Evolutionary conservation across 2,113 vertebrate species (phyloP).

Genomic region (Loxodonta africana): DNA sequence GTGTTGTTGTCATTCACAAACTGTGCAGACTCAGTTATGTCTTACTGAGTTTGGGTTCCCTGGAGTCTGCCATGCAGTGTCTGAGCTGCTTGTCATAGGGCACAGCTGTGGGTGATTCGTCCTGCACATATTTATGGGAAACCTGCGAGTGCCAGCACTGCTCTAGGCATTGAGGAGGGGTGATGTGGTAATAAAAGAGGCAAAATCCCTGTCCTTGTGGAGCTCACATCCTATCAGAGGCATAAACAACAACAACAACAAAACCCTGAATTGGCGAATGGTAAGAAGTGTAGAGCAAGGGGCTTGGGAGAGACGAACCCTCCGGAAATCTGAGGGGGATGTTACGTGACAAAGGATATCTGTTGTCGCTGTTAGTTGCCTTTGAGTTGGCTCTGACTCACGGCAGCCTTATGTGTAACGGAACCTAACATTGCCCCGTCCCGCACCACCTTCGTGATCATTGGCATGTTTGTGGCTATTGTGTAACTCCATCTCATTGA

Average conservation of each 20-base stretch:
- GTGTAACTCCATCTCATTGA: background rate
- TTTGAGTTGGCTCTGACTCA: background rate
- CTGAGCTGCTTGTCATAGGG: background rate
- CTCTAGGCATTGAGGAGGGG: too few relatives aligned
- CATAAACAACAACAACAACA: too few relatives aligned
- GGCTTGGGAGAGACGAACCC: background rate
- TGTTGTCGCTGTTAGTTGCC: background rate
- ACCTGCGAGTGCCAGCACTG: too few relatives aligned
- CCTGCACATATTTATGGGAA: background rate
- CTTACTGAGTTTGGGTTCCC: accelerated
- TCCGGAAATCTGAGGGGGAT: background rate
- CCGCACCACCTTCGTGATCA: background rate
- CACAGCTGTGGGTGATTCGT: background rate
- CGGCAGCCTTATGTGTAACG: background rate
- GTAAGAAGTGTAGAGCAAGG: accelerated
- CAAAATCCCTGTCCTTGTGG: accelerated
- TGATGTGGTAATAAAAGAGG: background rate
- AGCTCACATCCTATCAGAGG: too few relatives aligned
- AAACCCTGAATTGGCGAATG: accelerated
- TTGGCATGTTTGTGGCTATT: background rate
- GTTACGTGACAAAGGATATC: background rate
- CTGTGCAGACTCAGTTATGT: accelerated
- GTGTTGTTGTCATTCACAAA: background rate
- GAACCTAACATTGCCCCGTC: background rate
- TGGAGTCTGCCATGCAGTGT: background rate